Evolutionary conservation across 1,140 invertebrate species (phyloP).

Genomic region (Pachyrhynchus sulphureomaculatus): DNA sequence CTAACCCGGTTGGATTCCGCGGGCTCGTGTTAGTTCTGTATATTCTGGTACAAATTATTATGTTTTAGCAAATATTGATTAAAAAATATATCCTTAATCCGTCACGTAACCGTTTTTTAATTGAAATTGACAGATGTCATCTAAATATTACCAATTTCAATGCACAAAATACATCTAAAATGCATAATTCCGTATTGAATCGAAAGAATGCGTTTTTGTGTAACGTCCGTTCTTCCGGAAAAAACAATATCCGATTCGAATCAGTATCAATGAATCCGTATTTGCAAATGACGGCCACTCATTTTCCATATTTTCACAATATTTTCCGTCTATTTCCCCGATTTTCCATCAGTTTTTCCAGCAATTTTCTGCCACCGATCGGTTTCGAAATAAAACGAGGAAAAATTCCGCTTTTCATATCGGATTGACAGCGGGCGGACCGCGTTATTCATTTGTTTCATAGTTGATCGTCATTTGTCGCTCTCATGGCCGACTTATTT

Average conservation of each 20-base stretch:
- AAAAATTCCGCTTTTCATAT: background rate
- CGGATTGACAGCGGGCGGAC: slow-evolving; percentile 12
- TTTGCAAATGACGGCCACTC: slow-evolving; percentile 30
- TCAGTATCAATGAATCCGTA: slow-evolving; percentile 23
- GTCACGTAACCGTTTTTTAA: no score
- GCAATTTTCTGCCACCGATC: no score
- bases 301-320: slow-evolving; percentile 31
- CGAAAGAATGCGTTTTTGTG: slow-evolving; percentile 32
- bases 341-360: no score
- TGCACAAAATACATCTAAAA: slow-evolving; percentile 13
- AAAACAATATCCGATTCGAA: slow-evolving; percentile 29
- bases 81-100: no score
- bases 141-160: slow-evolving; percentile 22
- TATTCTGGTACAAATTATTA: no score
- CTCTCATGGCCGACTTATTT: slow-evolving; percentile 1
- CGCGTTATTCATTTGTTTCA: slow-evolving; percentile 6
- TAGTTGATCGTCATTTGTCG: background rate
- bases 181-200: slow-evolving; percentile 26
- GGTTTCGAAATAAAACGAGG: slow-evolving; percentile 12
- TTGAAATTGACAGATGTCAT: slow-evolving; percentile 23
- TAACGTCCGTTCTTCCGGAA: slow-evolving; percentile 26
- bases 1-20: no score
- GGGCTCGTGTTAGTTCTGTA: no score
- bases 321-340: slow-evolving; percentile 13
- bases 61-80: no score